Evolutionary conservation across 2,797 vertebrate species (phyloP).

Genomic region (Argya squamiceps): DNA sequence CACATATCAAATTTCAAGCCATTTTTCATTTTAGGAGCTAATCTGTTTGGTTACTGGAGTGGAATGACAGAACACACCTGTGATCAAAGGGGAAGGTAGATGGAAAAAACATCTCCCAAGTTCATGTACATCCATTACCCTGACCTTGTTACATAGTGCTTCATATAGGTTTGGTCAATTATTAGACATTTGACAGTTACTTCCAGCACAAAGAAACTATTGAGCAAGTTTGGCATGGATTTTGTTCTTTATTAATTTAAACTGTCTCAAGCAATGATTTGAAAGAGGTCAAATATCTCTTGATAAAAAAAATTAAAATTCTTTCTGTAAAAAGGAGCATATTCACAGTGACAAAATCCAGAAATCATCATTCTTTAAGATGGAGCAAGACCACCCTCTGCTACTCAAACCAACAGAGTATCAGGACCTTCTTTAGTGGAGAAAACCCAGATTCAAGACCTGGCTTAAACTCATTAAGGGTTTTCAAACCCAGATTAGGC

Average conservation of each 20-base stretch:
- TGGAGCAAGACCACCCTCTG: not conserved
- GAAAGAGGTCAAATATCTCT: not conserved
- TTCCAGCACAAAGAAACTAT: conserved; percentile 39
- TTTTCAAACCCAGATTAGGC: conserved; percentile 12
- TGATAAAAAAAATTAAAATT: not conserved
- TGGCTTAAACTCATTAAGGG: not conserved
- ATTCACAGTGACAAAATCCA: not conserved
- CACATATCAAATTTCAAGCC: conserved; percentile 53
- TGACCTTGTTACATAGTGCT: not conserved
- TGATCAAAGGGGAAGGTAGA: conserved; percentile 54
- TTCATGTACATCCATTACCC: not conserved
- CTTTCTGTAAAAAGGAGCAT: not conserved
- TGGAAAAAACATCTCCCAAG: not conserved
- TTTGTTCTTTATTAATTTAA: conserved; percentile 17
- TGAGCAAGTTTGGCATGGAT: not conserved
- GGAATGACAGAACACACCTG: conserved; percentile 56
- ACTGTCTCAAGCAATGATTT: not conserved
- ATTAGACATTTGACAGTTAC: conserved; percentile 47
- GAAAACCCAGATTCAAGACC: not conserved
- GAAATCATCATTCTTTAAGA: not conserved
- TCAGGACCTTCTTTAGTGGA: not conserved
- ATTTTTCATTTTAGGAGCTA: conserved; percentile 48
- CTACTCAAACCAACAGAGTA: not conserved
- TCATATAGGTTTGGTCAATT: conserved; percentile 45
- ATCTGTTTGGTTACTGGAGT: conserved; percentile 50